Evolutionary conservation across 2,797 vertebrate genomes (phyloP).

Genomic region (Agapornis canus): DNA sequence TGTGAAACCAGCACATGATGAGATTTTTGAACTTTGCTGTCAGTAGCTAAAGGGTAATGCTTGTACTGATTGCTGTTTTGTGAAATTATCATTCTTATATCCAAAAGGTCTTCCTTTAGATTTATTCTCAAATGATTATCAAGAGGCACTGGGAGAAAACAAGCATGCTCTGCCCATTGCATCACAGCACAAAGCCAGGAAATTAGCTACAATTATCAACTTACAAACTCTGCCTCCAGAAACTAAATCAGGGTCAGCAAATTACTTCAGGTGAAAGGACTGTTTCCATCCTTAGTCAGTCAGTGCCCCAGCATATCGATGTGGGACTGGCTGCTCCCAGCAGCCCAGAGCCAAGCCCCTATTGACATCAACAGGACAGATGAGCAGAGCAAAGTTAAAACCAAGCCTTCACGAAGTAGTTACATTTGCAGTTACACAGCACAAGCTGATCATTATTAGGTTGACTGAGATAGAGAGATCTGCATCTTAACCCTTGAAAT

Average conservation of each 20-base stretch:
- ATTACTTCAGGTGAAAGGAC: background rate
- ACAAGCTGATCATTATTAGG: background rate
- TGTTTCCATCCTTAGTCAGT: background rate
- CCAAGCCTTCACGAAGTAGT: background rate
- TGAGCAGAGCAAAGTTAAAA: background rate
- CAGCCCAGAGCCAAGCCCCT: background rate
- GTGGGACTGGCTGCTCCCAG: background rate
- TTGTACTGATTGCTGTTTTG: slow-evolving; percentile 58
- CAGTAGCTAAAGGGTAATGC: slow-evolving; percentile 72
- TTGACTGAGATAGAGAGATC: background rate
- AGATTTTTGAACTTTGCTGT: slow-evolving; percentile 69
- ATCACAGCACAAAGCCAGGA: background rate
- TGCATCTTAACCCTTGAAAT: background rate
- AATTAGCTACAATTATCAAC: too few species aligned
- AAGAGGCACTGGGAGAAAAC: background rate
- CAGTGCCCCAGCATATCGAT: background rate
- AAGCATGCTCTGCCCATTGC: background rate
- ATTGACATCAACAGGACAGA: rapidly evolving
- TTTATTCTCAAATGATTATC: background rate
- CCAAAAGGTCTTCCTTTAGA: slow-evolving; percentile 53
- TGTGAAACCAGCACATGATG: slow-evolving; percentile 48
- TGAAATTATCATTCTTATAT: slow-evolving; percentile 50
- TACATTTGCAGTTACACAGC: background rate
- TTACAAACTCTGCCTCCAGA: background rate
- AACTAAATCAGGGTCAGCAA: background rate